Evolutionary conservation across 2,888 invertebrate species (phyloP).

Genomic region (Drosophila austrosaltans): DNA sequence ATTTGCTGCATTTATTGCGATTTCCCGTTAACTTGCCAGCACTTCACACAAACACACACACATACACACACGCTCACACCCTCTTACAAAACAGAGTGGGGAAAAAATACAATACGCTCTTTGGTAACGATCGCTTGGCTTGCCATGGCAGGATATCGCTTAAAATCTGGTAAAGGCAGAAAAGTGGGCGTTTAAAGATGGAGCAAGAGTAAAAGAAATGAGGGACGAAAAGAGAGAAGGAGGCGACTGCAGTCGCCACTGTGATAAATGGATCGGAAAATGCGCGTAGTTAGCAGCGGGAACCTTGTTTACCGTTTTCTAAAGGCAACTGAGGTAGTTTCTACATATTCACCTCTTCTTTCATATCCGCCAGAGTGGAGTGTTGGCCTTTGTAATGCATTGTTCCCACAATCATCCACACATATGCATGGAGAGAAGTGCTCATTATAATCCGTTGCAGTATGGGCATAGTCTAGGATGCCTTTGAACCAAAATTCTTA

Average conservation of each 20-base stretch:
- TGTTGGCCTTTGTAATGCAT: constrained; percentile 29
- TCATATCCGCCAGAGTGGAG: not conserved
- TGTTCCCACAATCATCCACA: constrained; percentile 16
- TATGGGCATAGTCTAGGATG: not conserved
- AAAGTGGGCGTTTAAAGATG: constrained; percentile 9
- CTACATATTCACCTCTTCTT: not conserved
- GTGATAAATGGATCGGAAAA: constrained; percentile 78
- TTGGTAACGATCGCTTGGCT: constrained; percentile 40
- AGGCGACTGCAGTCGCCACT: constrained; percentile 41
- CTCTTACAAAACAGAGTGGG: constrained; percentile 1
- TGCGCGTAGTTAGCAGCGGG: constrained; percentile 68
- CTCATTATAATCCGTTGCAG: constrained; percentile 43
- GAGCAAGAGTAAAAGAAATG: not conserved
- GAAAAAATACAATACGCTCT: constrained; percentile 36
- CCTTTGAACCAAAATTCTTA: not conserved
- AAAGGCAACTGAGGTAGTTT: constrained; percentile 11
- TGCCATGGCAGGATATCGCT: constrained; percentile 48
- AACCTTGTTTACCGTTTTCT: constrained; percentile 59
- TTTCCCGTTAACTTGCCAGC: constrained; percentile 67
- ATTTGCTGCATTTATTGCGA: constrained; percentile 57
- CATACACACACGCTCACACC: constrained; percentile 12
- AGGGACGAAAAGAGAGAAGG: not conserved
- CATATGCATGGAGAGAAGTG: not conserved
- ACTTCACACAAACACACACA: constrained; percentile 44
- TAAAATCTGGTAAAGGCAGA: constrained; percentile 46